A percentile compares a stretch with the other conserved stretches of the same genome.
These are phyloP conservation scores for Cynodonichthys magdalenae DNA, from an alignment of 2,797 vertebrate genomes.

Conservation along the genomic window DNA sequence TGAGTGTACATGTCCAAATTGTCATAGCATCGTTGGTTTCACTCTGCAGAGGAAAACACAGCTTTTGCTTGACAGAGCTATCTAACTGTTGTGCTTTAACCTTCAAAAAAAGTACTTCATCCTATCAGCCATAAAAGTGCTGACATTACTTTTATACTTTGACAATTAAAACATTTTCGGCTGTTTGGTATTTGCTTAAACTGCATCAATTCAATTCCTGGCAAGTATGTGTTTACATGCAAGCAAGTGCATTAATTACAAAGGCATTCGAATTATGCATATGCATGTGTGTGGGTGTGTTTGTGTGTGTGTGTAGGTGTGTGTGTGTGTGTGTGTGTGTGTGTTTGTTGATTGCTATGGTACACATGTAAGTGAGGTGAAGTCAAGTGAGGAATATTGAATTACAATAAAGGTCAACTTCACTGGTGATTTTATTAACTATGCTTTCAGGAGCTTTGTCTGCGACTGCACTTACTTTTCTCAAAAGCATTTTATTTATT, in stretches of 20 bases:
- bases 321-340: neutral
- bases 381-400: slow-evolving; percentile 1
- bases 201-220: neutral
- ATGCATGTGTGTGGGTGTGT: neutral
- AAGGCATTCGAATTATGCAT: no score
- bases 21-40: slow-evolving; percentile 12
- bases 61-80: neutral
- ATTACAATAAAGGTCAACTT: slow-evolving; percentile 27
- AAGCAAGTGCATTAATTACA: no score
- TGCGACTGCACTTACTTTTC: slow-evolving; percentile 15
- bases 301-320: neutral
- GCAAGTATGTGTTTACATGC: no score
- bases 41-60: neutral
- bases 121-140: slow-evolving; percentile 1
- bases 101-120: neutral
- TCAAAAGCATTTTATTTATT: neutral
- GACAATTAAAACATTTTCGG: neutral
- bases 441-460: slow-evolving; percentile 1
- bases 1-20: slow-evolving; percentile 4
- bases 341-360: neutral
- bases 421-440: slow-evolving; percentile 21
- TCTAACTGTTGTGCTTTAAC: neutral
- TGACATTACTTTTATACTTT: slow-evolving; percentile 6
- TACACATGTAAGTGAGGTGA: slow-evolving; percentile 1
- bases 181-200: neutral